Percentiles rank a stretch among this genome's conserved stretches.
Conservation (phyloP, 2,888 invertebrate genomes). For the Drosophila lacicola region DNA sequence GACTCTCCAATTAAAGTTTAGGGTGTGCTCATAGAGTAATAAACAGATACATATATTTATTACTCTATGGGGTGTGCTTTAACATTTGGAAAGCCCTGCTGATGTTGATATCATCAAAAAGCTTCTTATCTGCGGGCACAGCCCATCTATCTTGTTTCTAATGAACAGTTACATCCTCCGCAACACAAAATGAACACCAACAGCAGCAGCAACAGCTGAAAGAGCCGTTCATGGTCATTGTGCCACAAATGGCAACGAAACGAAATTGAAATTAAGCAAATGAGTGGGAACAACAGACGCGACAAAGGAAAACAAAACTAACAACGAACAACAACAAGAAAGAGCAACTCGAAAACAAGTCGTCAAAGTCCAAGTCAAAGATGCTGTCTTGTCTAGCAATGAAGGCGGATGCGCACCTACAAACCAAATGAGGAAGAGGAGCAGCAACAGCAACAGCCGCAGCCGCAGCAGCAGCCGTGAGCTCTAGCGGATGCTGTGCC, state of each 20-base stretch:
- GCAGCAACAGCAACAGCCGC: slow-evolving; percentile 32
- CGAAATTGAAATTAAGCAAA: slow-evolving; percentile 81
- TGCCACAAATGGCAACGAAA: slow-evolving; percentile 83
- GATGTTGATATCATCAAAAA: slow-evolving; percentile 60
- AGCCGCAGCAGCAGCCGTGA: slow-evolving; percentile 9
- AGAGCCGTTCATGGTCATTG: slow-evolving; percentile 82
- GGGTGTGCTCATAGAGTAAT: slow-evolving; percentile 9
- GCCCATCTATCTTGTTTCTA: slow-evolving; percentile 53
- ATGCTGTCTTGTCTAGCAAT: slow-evolving; percentile 53
- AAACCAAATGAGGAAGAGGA: slow-evolving; percentile 76
- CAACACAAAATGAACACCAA: slow-evolving; percentile 29
- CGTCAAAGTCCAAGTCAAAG: slow-evolving; percentile 62
- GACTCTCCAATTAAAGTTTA: slow-evolving; percentile 13
- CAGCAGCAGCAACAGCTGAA: slow-evolving; percentile 31
- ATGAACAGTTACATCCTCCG: slow-evolving; percentile 78
- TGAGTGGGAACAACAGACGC: slow-evolving; percentile 70
- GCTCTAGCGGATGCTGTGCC: slow-evolving; percentile 68
- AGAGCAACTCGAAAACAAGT: slow-evolving; percentile 61
- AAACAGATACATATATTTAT: too few species aligned
- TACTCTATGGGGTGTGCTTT: slow-evolving; percentile 11
- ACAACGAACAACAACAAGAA: slow-evolving; percentile 19
- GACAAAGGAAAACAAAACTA: slow-evolving; percentile 60
- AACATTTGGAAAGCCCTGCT: slow-evolving; percentile 16
- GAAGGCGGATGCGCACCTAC: slow-evolving; percentile 78
- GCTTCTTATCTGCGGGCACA: slow-evolving; percentile 43